These are phyloP conservation scores for Drosophila leontia DNA, from an alignment of 1,140 invertebrate genomes.

Conservation along the genomic window DNA sequence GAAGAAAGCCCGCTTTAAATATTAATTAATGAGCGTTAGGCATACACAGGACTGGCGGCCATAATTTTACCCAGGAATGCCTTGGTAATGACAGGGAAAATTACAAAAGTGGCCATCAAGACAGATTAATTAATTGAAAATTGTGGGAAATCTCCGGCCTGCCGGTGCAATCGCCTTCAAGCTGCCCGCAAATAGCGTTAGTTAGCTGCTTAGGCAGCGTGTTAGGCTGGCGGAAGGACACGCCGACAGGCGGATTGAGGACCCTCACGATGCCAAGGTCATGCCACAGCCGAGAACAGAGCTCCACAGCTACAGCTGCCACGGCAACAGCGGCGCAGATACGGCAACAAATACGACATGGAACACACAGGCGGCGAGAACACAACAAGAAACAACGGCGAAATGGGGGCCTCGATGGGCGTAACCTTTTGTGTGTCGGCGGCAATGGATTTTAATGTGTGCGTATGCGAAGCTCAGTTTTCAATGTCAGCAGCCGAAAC, in stretches of 20 bases:
- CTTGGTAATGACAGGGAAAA: conserved; percentile 8
- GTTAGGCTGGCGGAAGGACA: conserved; percentile 50
- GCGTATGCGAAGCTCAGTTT: conserved; percentile 68
- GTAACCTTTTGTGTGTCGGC: conserved; percentile 71
- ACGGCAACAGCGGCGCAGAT: conserved; percentile 12
- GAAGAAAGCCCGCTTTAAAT: background rate
- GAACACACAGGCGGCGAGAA: conserved; percentile 7
- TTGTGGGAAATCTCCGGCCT: conserved; percentile 16
- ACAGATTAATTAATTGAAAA: conserved; percentile 34
- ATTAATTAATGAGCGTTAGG: conserved; percentile 1
- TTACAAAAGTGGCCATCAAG: conserved; percentile 23
- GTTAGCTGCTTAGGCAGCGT: conserved; percentile 43
- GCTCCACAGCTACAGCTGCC: conserved; percentile 16
- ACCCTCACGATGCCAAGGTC: conserved; percentile 57
- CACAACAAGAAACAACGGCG: conserved; percentile 35
- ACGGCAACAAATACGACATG: conserved; percentile 36
- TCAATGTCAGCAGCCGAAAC: conserved; percentile 70
- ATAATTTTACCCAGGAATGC: background rate
- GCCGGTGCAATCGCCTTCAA: conserved; percentile 5
- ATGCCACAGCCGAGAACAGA: conserved; percentile 25
- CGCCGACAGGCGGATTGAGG: conserved; percentile 54
- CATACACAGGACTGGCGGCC: background rate
- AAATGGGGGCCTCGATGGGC: conserved; percentile 63
- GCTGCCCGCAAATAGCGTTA: conserved; percentile 39
- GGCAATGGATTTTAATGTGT: conserved; percentile 36